phyloP scores from a whole-genome alignment of 2,888 invertebrate genomes.

The Pardosa pseudoannulata region DNA sequence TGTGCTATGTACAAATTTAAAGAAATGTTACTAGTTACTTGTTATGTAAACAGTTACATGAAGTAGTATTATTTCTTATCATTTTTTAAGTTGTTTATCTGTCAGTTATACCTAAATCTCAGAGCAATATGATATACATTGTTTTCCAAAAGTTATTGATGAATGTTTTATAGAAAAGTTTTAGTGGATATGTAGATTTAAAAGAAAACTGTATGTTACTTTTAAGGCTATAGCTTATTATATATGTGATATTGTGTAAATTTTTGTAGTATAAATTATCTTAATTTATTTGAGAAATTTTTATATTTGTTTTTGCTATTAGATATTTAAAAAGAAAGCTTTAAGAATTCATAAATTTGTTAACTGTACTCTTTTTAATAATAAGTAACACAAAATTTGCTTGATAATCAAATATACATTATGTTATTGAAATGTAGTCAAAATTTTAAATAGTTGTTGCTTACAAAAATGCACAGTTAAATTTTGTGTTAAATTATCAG shows the following conservation, averaged over 20 bases:
- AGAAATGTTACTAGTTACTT: no score
- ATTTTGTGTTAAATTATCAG: not conserved
- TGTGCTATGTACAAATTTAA: no score
- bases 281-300: not conserved
- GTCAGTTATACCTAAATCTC: no score
- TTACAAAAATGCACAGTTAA: not conserved
- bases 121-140: no score
- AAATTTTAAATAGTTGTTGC: constrained; percentile 1
- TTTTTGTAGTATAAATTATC: not conserved
- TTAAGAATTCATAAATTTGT: not conserved
- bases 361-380: not conserved
- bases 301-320: not conserved
- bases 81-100: no score
- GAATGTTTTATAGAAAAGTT: no score
- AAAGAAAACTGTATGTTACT: no score
- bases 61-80: no score
- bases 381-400: not conserved
- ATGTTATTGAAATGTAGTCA: not conserved
- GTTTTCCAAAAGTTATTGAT: no score
- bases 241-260: constrained; percentile 1
- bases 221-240: not conserved
- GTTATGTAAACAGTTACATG: no score
- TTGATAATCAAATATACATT: constrained; percentile 7
- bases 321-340: not conserved
- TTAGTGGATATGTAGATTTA: no score